phyloP scores from a whole-genome alignment of 2,888 invertebrate species.

The Xylota sylvarum region DNA sequence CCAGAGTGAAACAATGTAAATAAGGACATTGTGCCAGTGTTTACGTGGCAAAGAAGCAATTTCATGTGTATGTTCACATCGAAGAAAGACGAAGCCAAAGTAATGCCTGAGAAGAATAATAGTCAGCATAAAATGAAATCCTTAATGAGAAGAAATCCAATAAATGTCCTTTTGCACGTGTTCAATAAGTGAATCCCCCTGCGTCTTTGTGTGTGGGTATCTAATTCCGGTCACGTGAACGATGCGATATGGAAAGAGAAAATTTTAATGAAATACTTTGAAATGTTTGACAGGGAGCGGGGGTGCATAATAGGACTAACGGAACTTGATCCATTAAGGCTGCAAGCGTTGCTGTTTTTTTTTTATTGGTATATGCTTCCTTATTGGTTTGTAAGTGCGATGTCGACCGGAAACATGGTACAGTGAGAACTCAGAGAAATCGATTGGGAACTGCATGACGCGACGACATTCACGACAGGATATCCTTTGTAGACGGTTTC shows the following conservation, averaged over 20 bases:
- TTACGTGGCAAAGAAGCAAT: constrained; percentile 68
- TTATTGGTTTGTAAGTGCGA: constrained; percentile 52
- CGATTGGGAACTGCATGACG: not conserved
- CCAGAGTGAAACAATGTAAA: constrained; percentile 67
- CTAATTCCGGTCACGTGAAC: constrained; percentile 76
- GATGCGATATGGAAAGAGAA: constrained; percentile 53
- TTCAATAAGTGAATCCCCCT: constrained; percentile 77
- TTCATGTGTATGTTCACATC: constrained; percentile 1
- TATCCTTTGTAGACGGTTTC: constrained; percentile 45
- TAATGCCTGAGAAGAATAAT: constrained; percentile 9
- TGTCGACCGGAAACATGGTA: constrained; percentile 41
- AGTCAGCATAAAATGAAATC: constrained; percentile 38
- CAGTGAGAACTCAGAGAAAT: constrained; percentile 18
- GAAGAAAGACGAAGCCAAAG: constrained; percentile 57
- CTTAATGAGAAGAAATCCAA: constrained; percentile 81
- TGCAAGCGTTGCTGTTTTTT: constrained; percentile 57
- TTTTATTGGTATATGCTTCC: constrained; percentile 8
- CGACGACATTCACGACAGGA: constrained; percentile 33
- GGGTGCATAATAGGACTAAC: constrained; percentile 46
- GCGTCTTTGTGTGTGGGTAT: constrained; percentile 51
- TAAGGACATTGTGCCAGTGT: constrained; percentile 68
- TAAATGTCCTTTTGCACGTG: constrained; percentile 84
- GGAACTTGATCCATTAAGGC: constrained; percentile 59
- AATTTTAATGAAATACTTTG: constrained; percentile 71
- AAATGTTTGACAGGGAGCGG: constrained; percentile 41